Percentiles rank a stretch among this genome's conserved stretches.
Conservation (phyloP, 2,888 invertebrate genomes). For the Colletes collaris region DNA sequence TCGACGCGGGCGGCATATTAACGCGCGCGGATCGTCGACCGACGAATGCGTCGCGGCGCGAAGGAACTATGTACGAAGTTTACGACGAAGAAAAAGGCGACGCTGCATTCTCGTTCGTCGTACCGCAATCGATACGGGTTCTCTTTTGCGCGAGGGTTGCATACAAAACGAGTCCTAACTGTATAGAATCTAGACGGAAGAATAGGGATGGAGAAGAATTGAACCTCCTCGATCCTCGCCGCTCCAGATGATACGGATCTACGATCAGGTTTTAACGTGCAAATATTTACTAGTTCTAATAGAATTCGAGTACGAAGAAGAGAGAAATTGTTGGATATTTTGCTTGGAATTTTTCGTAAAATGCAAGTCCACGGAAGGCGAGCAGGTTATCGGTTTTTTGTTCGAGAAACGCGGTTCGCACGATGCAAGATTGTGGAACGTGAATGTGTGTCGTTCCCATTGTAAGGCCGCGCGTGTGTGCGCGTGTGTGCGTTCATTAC, state of each 20-base stretch:
- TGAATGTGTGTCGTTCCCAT: conserved; percentile 53
- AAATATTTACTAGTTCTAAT: background rate
- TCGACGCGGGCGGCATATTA: conserved; percentile 40
- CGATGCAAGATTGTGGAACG: conserved; percentile 48
- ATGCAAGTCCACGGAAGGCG: conserved; percentile 1
- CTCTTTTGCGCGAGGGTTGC: conserved; percentile 51
- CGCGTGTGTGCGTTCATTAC: conserved; percentile 27
- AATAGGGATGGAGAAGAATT: conserved; percentile 25
- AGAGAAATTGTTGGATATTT: background rate
- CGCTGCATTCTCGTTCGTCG: conserved; percentile 40
- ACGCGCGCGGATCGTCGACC: conserved; percentile 20
- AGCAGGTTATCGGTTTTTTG: conserved; percentile 32
- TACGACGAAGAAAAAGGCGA: conserved; percentile 11
- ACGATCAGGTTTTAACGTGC: background rate
- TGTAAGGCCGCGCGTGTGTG: conserved; percentile 26
- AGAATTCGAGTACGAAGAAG: no score
- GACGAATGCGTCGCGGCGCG: conserved; percentile 1
- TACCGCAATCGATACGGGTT: conserved; percentile 38
- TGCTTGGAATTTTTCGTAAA: conserved; percentile 1
- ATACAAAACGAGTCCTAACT: conserved; percentile 48
- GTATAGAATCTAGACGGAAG: conserved; percentile 23
- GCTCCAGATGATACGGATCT: background rate
- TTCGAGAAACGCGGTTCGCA: conserved; percentile 46
- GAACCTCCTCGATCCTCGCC: background rate
- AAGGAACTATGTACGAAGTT: conserved; percentile 25